A percentile compares a stretch with the other conserved stretches of the same genome.
Evolutionary conservation across 2,888 invertebrate species (phyloP).

Genomic region (Sturmia bella): DNA sequence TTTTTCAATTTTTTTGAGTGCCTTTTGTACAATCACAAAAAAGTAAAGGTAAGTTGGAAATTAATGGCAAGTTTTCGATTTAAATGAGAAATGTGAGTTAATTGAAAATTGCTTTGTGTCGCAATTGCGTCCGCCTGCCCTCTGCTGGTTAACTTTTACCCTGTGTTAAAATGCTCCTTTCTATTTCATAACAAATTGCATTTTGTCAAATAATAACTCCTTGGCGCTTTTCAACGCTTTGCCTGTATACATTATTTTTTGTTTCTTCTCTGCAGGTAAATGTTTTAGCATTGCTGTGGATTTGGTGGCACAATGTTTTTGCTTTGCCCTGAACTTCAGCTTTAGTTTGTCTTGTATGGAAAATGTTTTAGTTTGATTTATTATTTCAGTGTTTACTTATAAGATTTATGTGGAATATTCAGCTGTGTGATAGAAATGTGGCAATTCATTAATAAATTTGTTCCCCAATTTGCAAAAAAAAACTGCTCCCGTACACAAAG

Average conservation of each 20-base stretch:
- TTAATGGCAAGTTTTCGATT: conserved; percentile 19
- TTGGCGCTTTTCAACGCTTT: conserved; percentile 27
- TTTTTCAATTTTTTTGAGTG: conserved; percentile 14
- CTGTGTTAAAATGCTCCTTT: conserved; percentile 56
- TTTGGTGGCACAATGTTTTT: conserved; percentile 16
- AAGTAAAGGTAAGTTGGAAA: conserved; percentile 55
- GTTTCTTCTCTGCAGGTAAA: conserved; percentile 29
- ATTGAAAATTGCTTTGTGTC: conserved; percentile 19
- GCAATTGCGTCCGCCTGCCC: not conserved
- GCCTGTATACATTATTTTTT: conserved; percentile 7
- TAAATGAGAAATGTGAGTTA: not conserved
- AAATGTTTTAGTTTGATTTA: conserved; percentile 48
- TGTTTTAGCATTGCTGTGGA: conserved; percentile 10
- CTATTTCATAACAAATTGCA: conserved; percentile 40
- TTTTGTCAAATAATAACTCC: conserved; percentile 28
- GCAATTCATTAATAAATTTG: too few species aligned
- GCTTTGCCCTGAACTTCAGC: conserved; percentile 70
- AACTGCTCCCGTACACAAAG: too few species aligned
- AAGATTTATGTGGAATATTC: conserved; percentile 1
- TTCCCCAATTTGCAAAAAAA: too few species aligned
- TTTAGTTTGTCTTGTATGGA: conserved; percentile 49
- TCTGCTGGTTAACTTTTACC: conserved; percentile 61
- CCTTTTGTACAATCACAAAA: conserved; percentile 14
- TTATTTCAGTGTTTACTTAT: conserved; percentile 32
- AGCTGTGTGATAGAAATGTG: not conserved